Evolutionary conservation across 2,797 vertebrate genomes (phyloP), one percentile per base, ranked within the genome.

Genomic region (Myioborus miniatus): DNA sequence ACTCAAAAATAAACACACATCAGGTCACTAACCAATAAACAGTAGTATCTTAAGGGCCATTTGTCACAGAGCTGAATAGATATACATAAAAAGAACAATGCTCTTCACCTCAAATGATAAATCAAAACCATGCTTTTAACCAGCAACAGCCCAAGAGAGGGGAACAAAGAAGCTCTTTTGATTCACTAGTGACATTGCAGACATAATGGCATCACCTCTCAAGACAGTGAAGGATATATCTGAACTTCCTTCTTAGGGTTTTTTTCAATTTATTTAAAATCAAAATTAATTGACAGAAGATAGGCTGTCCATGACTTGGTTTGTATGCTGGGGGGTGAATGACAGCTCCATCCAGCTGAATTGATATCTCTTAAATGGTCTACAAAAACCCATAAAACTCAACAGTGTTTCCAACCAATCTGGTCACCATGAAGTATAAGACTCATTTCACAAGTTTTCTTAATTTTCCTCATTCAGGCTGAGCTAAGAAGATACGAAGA

Each of bases 391-490:
- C 32, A 11, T 55, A 82, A 92, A 86, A 90, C 49, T 58, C 62
- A 62, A 20, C 23, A 68, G 23, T 27, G 2, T 89, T 91, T 37
- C 65, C 72, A 94, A 63, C 34, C 50, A 91, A 69, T 81, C 55
- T 75, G 59, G 69, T 78, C 72, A 68, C 18, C 23, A 47, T 2
- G 6, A 87, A 69, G 16, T 62, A n/a, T 62, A 76, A 83, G 64
- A 81, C 19, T 85, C 1, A 0, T 93, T 83, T 91, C 58, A 81
- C 37, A 23, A 75, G 36, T 63, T 91, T 93, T 93, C 17, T 93
- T 49, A 67, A 85, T 92, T 93, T 91, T 87, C 62, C 46, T 87
- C 64, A 55, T 94, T 94, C 76, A 58, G 72, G 22, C 82, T 95
- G 69, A 76, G 87, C 69, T 72, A 87, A 63, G 65, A 74, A 87